A percentile compares a stretch with the other conserved stretches of the same genome.
Conservation (phyloP, 1,140 invertebrate genomes). For the Prorops nasuta region DNA sequence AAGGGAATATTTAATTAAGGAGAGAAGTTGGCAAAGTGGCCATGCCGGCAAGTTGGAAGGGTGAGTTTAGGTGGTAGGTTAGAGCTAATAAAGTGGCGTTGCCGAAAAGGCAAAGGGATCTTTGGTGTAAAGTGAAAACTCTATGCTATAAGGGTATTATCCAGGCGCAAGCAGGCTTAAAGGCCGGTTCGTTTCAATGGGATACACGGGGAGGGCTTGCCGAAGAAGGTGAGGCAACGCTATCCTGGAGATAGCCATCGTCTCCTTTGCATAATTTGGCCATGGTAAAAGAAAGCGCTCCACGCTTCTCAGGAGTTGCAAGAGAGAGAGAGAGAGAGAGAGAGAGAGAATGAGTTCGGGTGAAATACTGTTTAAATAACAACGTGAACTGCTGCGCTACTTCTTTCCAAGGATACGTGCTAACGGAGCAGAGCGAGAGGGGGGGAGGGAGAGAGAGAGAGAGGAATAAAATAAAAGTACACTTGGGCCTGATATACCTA, state of each 20-base stretch:
- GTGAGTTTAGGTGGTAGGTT: too few relatives aligned
- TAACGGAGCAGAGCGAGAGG: background rate
- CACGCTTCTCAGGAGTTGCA: background rate
- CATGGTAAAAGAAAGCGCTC: slow-evolving; percentile 16
- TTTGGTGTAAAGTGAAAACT: background rate
- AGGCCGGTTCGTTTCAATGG: slow-evolving; percentile 1
- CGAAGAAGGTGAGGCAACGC: slow-evolving; percentile 2
- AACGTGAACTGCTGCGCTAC: slow-evolving; percentile 12
- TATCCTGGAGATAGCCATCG: slow-evolving; percentile 35
- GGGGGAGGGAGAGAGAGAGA: slow-evolving; percentile 13
- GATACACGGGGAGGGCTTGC: background rate
- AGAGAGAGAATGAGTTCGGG: slow-evolving; percentile 19
- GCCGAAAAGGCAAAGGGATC: too few relatives aligned
- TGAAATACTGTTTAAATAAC: slow-evolving; percentile 40
- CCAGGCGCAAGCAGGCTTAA: slow-evolving; percentile 2
- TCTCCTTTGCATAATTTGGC: slow-evolving; percentile 43
- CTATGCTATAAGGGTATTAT: background rate
- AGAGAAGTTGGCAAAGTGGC: too few relatives aligned
- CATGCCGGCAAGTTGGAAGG: too few relatives aligned
- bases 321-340: background rate
- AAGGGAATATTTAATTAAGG: too few relatives aligned
- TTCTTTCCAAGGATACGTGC: background rate
- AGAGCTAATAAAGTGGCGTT: too few relatives aligned
- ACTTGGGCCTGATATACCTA: slow-evolving; percentile 23
- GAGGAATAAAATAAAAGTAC: slow-evolving; percentile 42